Evolutionary conservation across 2,797 vertebrate species (phyloP).

Genomic region (Cuniculus paca): DNA sequence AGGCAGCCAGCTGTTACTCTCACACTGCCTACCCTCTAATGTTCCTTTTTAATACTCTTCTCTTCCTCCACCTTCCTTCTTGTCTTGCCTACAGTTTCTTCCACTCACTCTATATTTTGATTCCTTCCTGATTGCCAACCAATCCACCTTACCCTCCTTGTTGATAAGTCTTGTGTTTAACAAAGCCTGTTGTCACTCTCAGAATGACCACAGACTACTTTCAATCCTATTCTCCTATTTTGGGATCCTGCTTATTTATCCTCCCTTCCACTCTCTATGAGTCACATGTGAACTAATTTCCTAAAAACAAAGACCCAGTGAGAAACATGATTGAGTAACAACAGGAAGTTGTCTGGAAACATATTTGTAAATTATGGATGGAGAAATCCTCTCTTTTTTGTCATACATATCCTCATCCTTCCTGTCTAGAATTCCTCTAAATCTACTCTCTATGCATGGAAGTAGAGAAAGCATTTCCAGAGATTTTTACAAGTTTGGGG

Average conservation of each 20-base stretch:
- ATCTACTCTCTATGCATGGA: not conserved
- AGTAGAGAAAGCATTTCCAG: not conserved
- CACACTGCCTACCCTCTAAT: not conserved
- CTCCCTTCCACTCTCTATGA: not conserved
- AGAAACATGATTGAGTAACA: not conserved
- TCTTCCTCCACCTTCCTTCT: not conserved
- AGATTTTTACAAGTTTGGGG: not conserved
- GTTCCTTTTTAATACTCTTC: conserved; percentile 11
- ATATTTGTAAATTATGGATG: not conserved
- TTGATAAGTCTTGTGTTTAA: not conserved
- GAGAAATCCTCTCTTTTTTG: not conserved
- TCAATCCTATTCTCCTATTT: not conserved
- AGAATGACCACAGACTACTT: not conserved
- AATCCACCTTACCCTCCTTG: not conserved
- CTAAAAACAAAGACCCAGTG: not conserved
- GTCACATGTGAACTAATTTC: not conserved
- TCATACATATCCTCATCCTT: no score
- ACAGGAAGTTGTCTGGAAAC: not conserved
- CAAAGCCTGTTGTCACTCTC: not conserved
- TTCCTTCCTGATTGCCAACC: not conserved
- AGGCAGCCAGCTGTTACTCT: not conserved
- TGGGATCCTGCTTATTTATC: not conserved
- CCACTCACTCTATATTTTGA: not conserved
- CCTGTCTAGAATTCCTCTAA: not conserved
- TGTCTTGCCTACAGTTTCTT: not conserved